Evolutionary conservation across 2,113 vertebrate species (phyloP), one percentile per base, ranked within the genome.

Genomic region (Bostrychus sinensis): DNA sequence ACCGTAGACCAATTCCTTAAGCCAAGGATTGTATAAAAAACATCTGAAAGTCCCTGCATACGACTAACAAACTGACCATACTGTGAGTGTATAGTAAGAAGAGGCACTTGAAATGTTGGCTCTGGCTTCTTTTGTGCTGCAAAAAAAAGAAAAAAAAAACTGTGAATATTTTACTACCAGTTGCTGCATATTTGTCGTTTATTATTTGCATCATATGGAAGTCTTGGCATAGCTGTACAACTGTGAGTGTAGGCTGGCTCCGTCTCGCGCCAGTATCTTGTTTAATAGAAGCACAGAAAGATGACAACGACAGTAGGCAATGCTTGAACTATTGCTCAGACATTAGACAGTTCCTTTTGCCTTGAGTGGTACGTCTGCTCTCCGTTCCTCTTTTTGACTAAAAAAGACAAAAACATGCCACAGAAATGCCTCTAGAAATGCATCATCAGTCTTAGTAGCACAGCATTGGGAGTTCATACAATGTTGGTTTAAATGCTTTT

Each of bases 81-180:
- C 85, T 85, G 82, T 86, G 85, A 86, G 64, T 66, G 67, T 71
- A 56, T 32, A 64, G 46, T 26, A 58, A 64, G 5, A 59, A 57
- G 43, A 54, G 26, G 64, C 68, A 60, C 57, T 43, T 39, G 43
- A 70, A 34, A 17, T 22, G 43, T 66, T 57, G 19, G 70, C 60
- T 56, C 62, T 36, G 34, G 60, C 45, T 39, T 78, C 22, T 58
- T 74, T 20, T 73, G 38, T 55, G 75, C 58, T 28, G 22, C 53
- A 57, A 45, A 66, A n/a, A n/a, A n/a, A n/a, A n/a, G n/a, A n/a
- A n/a, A n/a, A n/a, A n/a, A n/a, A n/a, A 56, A 64, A 32, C 2
- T 71, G 38, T 56, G 41, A 13, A 46, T 43, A 37, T 48, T 72
- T 70, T 57, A 38, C 50, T 10, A 11, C 53, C 55, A 59, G 57